Conservation (phyloP, 2,888 invertebrate species). For the Stenodera caucasica region DNA sequence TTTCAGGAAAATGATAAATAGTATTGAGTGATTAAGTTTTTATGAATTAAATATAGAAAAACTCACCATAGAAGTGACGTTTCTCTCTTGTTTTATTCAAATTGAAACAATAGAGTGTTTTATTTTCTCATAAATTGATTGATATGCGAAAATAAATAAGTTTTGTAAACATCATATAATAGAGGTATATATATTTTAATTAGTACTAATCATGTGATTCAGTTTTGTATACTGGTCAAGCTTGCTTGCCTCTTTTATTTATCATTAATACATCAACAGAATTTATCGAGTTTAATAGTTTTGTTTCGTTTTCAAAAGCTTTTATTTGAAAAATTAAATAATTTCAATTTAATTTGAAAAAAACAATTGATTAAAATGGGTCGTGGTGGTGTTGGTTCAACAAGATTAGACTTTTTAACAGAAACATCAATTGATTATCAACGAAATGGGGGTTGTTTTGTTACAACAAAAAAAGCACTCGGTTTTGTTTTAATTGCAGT, state of each 20-base stretch:
- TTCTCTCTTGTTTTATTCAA: too few species aligned
- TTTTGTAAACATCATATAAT: conserved; percentile 1
- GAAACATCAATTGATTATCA: conserved; percentile 62
- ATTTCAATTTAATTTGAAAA: too few species aligned
- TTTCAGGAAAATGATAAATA: too few species aligned
- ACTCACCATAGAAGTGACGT: too few species aligned
- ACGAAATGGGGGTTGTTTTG: conserved; percentile 64
- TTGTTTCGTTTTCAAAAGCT: conserved; percentile 1
- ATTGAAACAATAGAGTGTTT: too few species aligned
- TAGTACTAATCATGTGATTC: conserved; percentile 27
- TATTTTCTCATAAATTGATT: too few species aligned
- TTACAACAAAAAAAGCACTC: conserved; percentile 62
- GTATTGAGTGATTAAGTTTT: too few species aligned
- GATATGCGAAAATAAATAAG: too few species aligned
- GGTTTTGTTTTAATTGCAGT: conserved; percentile 54
- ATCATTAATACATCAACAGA: conserved; percentile 13
- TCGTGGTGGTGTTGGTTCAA: conserved; percentile 48
- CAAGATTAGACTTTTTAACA: conserved; percentile 64
- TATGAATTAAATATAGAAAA: too few species aligned
- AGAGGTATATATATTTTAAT: conserved; percentile 12
- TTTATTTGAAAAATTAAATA: too few species aligned
- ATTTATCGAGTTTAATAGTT: too few species aligned
- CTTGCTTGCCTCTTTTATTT: conserved; percentile 17
- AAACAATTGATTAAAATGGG: conserved; percentile 28
- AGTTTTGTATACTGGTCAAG: conserved; percentile 13